Conservation (phyloP, 2,113 vertebrate species). For the Garra rufa region DNA sequence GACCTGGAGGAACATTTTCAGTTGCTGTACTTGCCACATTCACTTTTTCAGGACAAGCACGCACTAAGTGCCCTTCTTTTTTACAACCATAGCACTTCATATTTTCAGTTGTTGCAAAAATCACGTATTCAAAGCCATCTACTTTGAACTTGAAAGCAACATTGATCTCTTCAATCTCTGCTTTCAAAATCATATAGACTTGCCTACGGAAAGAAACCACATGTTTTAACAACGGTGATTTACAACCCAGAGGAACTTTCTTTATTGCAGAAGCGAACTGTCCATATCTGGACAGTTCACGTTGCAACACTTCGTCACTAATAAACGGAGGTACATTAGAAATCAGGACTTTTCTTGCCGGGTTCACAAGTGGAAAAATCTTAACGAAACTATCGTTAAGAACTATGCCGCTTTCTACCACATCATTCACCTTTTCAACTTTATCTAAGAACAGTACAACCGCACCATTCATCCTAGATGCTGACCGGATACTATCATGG, state of each 20-base stretch:
- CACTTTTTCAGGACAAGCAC: background rate
- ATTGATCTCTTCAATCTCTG: background rate
- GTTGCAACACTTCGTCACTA: background rate
- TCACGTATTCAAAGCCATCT: background rate
- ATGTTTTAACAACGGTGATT: background rate
- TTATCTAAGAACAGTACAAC: background rate
- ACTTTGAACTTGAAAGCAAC: background rate
- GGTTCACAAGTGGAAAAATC: background rate
- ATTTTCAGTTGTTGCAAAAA: background rate
- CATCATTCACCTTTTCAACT: background rate
- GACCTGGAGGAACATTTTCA: too few species aligned
- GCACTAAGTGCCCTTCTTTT: background rate
- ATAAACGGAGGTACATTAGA: too few species aligned
- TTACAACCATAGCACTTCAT: constrained; percentile 2
- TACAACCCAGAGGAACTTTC: background rate
- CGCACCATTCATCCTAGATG: background rate
- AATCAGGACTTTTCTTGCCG: background rate
- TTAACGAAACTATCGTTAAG: background rate
- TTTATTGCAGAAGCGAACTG: background rate
- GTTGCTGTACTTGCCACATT: too few species aligned
- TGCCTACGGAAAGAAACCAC: background rate
- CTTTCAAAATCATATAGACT: background rate
- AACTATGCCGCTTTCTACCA: background rate
- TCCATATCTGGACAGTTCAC: background rate
- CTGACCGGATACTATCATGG: too few species aligned